Evolutionary conservation across 1,140 invertebrate species (phyloP).

Genomic region (Phymorhynchus buccinoides): DNA sequence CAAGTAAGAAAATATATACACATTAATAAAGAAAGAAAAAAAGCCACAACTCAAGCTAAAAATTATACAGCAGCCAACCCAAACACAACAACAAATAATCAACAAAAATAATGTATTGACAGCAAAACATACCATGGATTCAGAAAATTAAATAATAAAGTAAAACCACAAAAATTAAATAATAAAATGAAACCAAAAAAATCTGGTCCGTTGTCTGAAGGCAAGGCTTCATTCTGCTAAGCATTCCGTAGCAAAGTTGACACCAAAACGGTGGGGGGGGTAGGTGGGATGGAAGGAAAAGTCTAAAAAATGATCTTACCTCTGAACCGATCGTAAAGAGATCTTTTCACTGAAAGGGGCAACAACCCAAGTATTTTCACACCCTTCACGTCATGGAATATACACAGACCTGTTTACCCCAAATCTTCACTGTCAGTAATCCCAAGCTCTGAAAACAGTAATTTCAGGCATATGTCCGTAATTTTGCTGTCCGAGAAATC

Average conservation of each 20-base stretch:
- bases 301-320: background rate
- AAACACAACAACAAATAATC: background rate
- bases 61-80: background rate
- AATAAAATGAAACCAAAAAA: background rate
- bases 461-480: too few species aligned
- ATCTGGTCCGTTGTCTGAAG: too few species aligned
- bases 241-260: background rate
- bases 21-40: background rate
- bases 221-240: too few species aligned
- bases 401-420: too few species aligned
- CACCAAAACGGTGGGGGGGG: too few species aligned
- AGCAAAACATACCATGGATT: background rate
- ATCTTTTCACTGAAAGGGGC: background rate
- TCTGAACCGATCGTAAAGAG: background rate
- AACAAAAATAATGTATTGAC: background rate
- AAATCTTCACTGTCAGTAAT: too few species aligned
- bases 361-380: too few species aligned
- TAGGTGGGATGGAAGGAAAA: background rate
- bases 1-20: too few species aligned
- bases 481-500: too few species aligned
- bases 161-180: slow-evolving; percentile 9
- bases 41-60: background rate
- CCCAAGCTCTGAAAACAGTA: too few species aligned
- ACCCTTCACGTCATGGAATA: too few species aligned
- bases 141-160: background rate